These are phyloP conservation scores for Drosophila ficusphila DNA, from an alignment of 1,140 invertebrate genomes.

Conservation along the genomic window DNA sequence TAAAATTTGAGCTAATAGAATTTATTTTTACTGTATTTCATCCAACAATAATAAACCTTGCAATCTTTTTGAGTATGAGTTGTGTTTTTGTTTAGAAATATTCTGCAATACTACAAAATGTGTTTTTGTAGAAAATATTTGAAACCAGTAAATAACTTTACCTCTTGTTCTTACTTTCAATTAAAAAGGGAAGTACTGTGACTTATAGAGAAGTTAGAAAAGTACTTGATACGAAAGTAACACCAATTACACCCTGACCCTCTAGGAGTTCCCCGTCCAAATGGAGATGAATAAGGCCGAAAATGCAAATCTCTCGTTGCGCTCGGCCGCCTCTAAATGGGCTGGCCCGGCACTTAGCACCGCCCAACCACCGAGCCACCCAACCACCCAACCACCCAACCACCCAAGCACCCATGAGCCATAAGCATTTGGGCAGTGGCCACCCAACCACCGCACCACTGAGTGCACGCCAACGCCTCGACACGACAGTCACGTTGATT, in stretches of 20 bases:
- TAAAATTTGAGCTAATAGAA: too few species aligned
- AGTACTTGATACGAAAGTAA: too few species aligned
- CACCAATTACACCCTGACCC: neutral
- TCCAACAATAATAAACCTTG: too few species aligned
- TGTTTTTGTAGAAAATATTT: too few species aligned
- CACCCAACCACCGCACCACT: slow-evolving; percentile 6
- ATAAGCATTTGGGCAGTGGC: neutral
- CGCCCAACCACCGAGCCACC: neutral
- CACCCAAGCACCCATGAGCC: neutral
- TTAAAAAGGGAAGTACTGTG: too few species aligned
- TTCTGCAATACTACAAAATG: too few species aligned
- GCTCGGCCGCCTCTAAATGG: slow-evolving; percentile 61
- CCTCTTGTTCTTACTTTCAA: too few species aligned
- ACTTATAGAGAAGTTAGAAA: too few species aligned
- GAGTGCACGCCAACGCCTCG: slow-evolving; percentile 65
- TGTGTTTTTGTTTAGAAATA: too few species aligned
- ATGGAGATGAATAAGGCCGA: slow-evolving; percentile 55
- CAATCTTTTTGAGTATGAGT: too few species aligned
- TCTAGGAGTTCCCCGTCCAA: slow-evolving; percentile 2
- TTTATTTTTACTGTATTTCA: too few species aligned
- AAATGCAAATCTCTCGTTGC: slow-evolving; percentile 76
- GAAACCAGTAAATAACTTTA: too few species aligned
- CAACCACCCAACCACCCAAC: neutral
- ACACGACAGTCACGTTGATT: slow-evolving; percentile 74
- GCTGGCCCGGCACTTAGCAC: slow-evolving; percentile 45